Base-by-base conservation (phyloP, 2,888 invertebrate species). In the Tipula vernalis region DNA sequence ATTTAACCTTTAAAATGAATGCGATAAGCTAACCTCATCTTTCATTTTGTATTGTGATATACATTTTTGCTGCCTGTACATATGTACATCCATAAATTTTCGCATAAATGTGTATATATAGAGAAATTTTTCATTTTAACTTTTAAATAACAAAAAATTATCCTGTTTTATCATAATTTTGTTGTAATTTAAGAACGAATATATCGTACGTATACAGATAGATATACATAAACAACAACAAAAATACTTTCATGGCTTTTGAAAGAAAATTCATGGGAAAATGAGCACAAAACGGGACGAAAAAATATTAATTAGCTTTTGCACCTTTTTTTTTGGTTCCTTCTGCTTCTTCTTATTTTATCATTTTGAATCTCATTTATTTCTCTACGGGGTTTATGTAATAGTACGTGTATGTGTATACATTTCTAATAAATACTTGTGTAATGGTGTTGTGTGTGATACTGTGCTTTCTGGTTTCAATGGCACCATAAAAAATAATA, bases 401-500 rank as follows among this genome's bases (percentile, higher is more conserved):
- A 28, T 71, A 71, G 8, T 71, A 71, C 71, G 71, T 71, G 71
- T 28, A 71, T 10, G 18, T 57, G 2, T 28, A 10, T 28, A 71
- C 28, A 10, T 10, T 28, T 71, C 71, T 71, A 28, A 71, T 71
- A 71, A 18, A 71, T 51, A 51, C 51, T 51, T 51, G 18, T 51
- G 28, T 71, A 12, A 47, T 28, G 71, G 8, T 28, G 18, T 71
- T 51, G 51, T 71, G 8, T 71, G 28, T 28, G 18, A 8, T 71
- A 71, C 71, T 71, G 71, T 28, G 71, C 28, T 71, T 71, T 71
- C 71, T 71, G 71, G 71, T 71, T 71, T 71, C 71, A 71, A 71
- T 71, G 71, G 71, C 71, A 71, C 71, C 71, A 71, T 71, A 71
- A 71, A 71, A 71, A 71, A 71, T 71, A 71, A 71, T 71, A 71